phyloP scores from a whole-genome alignment of 2,888 invertebrate genomes.

The Kryphioiulus occultus region DNA sequence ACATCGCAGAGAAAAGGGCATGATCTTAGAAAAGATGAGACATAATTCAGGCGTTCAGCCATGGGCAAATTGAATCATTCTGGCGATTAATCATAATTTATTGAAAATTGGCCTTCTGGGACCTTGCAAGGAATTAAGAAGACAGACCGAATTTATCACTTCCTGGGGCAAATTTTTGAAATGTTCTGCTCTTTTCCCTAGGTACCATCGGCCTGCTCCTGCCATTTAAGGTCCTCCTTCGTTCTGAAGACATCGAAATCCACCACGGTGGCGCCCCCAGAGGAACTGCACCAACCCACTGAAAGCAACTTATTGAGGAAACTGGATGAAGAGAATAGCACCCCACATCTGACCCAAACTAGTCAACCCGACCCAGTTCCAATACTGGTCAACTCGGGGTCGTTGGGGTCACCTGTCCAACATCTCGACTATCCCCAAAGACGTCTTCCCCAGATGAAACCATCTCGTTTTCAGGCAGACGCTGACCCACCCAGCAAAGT shows the following conservation, averaged over 20 bases:
- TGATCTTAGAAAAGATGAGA: neutral
- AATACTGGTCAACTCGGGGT: neutral
- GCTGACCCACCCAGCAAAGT: neutral
- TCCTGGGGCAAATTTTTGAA: neutral
- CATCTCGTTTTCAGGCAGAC: neutral
- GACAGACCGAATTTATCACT: neutral
- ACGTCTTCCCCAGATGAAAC: neutral
- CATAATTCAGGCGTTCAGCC: neutral
- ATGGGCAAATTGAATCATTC: neutral
- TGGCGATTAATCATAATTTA: neutral
- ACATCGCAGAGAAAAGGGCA: neutral
- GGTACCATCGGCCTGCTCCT: conserved; percentile 46
- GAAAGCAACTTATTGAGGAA: neutral
- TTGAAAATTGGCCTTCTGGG: neutral
- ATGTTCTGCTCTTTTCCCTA: neutral
- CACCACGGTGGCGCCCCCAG: neutral
- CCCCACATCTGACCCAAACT: neutral
- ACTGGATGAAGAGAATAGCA: neutral
- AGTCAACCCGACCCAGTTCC: neutral
- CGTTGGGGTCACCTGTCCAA: neutral
- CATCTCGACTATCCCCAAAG: neutral
- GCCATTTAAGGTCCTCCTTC: conserved; percentile 43
- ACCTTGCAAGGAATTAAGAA: neutral
- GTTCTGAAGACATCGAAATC: neutral
- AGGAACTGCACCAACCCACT: neutral